Base-by-base conservation (phyloP, 2,797 vertebrate genomes). In the Artibeus jamaicensis region DNA sequence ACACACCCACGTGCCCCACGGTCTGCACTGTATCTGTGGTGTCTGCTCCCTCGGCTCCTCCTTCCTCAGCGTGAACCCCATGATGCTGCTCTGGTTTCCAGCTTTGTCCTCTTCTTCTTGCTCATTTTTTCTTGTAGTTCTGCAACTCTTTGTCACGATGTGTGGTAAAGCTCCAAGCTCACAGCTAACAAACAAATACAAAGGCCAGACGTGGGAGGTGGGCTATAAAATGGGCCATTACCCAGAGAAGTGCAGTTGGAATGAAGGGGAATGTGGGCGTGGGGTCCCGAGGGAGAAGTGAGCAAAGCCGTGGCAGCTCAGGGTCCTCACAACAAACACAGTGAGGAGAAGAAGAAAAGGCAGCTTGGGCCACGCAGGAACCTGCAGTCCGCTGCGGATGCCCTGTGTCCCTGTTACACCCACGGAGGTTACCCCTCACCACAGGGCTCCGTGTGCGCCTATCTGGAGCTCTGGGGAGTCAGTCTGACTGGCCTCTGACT, bases 391-490 rank as follows among this genome's bases (percentile, higher is more conserved):
- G 4, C 26, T 37, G 74, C 10, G 26, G 9, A 18, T 11, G 8
- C 21, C 18, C 1, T 7, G 0, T 1, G 53, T 12, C n/a, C 1
- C 11, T n/a, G 4, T 50, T 12, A 6, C 4, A 50, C 14, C 4
- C 5, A 2, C 11, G 4, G 21, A n/a, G 12, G 50, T 55, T 5
- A n/a, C 32, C 32, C 57, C 39, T 22, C 39, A 9, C 11, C 9
- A 19, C 24, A 70, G 48, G 37, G 34, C 3, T 34, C 2, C 3
- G 0, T 18, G 3, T 19, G 3, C 12, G 9, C 14, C 21, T 10
- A 26, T 19, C 16, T 7, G 44, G 29, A 62, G 18, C 39, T 10
- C 26, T 29, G 50, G n/a, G 24, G 29, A 53, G n/a, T 76, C 71
- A 37, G 7, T 71, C 48, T 71, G 9, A 34, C 0, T 77, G n/a